These are phyloP conservation scores for Antidorcas marsupialis DNA, from an alignment of 2,113 vertebrate species.

Conservation along the genomic window DNA sequence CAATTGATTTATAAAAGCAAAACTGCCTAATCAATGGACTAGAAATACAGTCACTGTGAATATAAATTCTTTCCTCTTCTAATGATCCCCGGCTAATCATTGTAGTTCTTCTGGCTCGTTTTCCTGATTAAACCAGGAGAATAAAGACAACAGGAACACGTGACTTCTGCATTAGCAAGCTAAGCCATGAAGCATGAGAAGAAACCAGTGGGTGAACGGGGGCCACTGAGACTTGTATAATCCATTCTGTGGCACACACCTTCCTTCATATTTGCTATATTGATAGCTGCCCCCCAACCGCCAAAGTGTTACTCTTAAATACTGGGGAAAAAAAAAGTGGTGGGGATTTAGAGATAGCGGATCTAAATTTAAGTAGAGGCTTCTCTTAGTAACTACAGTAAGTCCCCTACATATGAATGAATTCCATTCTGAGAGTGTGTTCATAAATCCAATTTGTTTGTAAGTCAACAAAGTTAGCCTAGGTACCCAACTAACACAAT, in stretches of 20 bases:
- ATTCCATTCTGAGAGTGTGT: background rate
- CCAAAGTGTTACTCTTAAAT: background rate
- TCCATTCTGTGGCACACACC: background rate
- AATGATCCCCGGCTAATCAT: slow-evolving; percentile 51
- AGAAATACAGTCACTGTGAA: slow-evolving; percentile 37
- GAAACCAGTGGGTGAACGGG: background rate
- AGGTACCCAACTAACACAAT: background rate
- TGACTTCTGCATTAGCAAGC: background rate
- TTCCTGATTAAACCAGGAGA: slow-evolving; percentile 14
- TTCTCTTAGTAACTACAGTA: background rate
- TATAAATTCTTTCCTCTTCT: slow-evolving; percentile 32
- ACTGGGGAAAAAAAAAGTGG: background rate
- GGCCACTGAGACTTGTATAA: background rate
- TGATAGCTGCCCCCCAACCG: rapidly evolving
- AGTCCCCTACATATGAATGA: background rate
- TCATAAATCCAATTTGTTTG: background rate
- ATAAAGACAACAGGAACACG: background rate
- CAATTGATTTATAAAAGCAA: slow-evolving; percentile 56
- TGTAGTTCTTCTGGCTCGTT: background rate
- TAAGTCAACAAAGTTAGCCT: background rate
- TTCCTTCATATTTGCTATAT: background rate
- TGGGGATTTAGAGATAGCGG: background rate
- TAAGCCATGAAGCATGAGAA: background rate
- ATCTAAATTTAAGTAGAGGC: background rate
- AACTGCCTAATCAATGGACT: slow-evolving; percentile 53